These are phyloP conservation scores for Colletes collaris DNA, from an alignment of 2,888 invertebrate genomes.

Conservation along the genomic window DNA sequence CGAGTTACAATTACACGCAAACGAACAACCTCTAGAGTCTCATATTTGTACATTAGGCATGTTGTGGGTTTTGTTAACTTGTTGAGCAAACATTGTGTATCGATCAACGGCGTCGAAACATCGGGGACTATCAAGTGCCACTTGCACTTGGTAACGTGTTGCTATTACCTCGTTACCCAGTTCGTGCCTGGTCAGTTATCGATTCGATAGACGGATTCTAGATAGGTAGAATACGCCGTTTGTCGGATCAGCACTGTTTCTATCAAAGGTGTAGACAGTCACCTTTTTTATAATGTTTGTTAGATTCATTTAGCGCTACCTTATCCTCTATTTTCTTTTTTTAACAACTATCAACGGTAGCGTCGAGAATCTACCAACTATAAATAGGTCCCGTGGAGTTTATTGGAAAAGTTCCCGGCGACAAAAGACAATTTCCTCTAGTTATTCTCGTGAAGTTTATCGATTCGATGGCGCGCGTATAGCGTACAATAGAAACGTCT, in stretches of 20 bases:
- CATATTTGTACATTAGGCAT: too few relatives aligned
- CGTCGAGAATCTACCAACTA: background rate
- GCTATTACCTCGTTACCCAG: slow-evolving; percentile 37
- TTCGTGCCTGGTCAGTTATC: slow-evolving; percentile 29
- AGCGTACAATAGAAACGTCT: background rate
- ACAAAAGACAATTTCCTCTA: background rate
- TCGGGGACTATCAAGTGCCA: background rate
- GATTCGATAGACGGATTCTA: slow-evolving; percentile 15
- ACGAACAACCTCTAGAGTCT: too few relatives aligned
- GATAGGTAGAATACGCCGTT: background rate
- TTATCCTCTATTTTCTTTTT: too few relatives aligned
- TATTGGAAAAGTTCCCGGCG: background rate
- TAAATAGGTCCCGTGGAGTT: background rate
- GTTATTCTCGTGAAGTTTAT: background rate
- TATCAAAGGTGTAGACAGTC: background rate
- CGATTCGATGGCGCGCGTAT: background rate
- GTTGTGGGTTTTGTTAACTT: background rate
- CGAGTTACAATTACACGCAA: too few relatives aligned
- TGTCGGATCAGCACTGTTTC: background rate
- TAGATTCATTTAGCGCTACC: too few relatives aligned
- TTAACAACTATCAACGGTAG: too few relatives aligned
- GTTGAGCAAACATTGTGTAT: slow-evolving; percentile 10
- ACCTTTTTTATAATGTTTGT: too few relatives aligned
- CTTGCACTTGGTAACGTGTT: slow-evolving; percentile 9
- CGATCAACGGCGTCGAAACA: background rate